A percentile compares a stretch with the other conserved stretches of the same genome.
Evolutionary conservation across 1,140 invertebrate species (phyloP).

Genomic region (Pomacea maculata): DNA sequence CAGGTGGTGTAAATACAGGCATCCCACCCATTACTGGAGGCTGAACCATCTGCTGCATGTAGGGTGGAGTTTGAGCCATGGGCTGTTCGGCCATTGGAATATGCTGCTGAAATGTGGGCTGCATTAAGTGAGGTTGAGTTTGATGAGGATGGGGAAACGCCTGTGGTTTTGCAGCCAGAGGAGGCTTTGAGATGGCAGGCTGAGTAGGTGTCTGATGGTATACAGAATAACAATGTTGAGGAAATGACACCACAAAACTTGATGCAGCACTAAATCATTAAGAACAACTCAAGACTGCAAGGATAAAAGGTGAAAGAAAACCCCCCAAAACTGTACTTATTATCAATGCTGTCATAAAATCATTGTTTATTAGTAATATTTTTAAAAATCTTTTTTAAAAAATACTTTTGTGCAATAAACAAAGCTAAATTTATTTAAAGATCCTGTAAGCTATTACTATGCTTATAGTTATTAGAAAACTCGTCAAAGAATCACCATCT

Average conservation of each 20-base stretch:
- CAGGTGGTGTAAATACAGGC: not conserved
- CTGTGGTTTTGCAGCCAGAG: conserved; percentile 20
- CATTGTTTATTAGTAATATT: not conserved
- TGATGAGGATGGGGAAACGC: not conserved
- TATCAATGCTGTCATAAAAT: not conserved
- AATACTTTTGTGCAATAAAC: not conserved
- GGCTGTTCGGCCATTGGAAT: conserved; percentile 22
- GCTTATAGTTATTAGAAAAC: not conserved
- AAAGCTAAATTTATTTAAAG: not conserved
- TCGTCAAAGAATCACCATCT: conserved; percentile 26
- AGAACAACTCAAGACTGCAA: too few relatives aligned
- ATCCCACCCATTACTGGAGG: conserved; percentile 16
- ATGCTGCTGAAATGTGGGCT: conserved; percentile 14
- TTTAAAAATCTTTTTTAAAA: not conserved
- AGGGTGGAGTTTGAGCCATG: conserved; percentile 16
- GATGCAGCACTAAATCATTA: not conserved
- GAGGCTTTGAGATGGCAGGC: conserved; percentile 24
- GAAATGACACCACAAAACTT: not conserved
- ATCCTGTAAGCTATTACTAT: not conserved
- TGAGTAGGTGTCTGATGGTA: conserved; percentile 22
- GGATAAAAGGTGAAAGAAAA: not conserved
- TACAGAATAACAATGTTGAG: not conserved
- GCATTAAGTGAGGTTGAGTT: not conserved
- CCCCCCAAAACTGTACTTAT: not conserved
- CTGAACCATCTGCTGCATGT: conserved; percentile 5